Conservation (phyloP, 2,113 vertebrate genomes). For the Hydrochoerus hydrochaeris region DNA sequence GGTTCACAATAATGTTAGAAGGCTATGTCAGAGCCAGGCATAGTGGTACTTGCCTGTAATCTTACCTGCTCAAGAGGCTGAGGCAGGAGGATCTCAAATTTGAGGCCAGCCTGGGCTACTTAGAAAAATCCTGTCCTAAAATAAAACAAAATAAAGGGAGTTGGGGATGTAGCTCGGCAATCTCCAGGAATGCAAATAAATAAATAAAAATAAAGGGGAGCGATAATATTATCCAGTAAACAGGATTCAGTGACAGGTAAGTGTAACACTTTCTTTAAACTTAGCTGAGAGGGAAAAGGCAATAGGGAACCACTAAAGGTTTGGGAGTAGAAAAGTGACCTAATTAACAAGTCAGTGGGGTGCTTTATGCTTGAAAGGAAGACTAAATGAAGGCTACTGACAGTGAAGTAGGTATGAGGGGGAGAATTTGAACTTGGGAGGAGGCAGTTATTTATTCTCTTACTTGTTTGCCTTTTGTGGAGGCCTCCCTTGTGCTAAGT, state of each 20-base stretch:
- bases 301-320: background rate
- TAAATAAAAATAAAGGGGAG: background rate
- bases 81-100: background rate
- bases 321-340: slow-evolving; percentile 20
- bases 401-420: background rate
- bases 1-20: slow-evolving; percentile 34
- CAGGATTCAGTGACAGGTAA: background rate
- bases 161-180: background rate
- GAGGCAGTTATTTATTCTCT: background rate
- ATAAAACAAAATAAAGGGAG: background rate
- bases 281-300: background rate
- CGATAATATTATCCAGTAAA: background rate
- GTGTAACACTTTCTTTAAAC: slow-evolving; percentile 29
- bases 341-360: background rate
- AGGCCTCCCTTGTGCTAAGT: background rate
- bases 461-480: background rate
- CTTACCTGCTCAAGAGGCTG: background rate
- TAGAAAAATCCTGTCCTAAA: background rate
- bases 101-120: background rate
- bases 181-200: background rate
- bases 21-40: background rate
- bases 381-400: background rate
- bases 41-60: background rate
- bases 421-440: background rate
- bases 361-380: background rate